Percentiles rank a stretch among this genome's conserved stretches.
Conservation (phyloP, 1,140 invertebrate genomes). For the Coenobita brevimanus region DNA sequence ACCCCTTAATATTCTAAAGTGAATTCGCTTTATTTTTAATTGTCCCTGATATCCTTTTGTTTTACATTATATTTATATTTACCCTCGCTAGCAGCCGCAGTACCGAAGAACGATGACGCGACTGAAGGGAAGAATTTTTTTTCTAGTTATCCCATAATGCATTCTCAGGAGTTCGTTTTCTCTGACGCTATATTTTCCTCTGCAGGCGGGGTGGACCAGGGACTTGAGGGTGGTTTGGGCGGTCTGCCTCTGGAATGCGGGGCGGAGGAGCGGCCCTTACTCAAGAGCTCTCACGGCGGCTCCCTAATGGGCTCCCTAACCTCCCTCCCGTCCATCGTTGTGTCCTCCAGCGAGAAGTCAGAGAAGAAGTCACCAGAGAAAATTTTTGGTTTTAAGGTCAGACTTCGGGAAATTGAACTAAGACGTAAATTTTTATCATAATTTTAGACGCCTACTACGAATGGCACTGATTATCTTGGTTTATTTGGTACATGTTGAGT, state of each 20-base stretch:
- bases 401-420: neutral
- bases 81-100: neutral
- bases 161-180: neutral
- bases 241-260: slow-evolving; percentile 2
- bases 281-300: slow-evolving; percentile 29
- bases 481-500: neutral
- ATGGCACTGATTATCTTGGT: neutral
- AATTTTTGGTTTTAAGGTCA: slow-evolving; percentile 55
- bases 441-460: neutral
- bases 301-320: slow-evolving; percentile 47
- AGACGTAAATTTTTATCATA: neutral
- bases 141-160: neutral
- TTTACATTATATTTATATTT: neutral
- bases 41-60: too few relatives aligned
- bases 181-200: neutral
- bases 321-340: slow-evolving; percentile 49
- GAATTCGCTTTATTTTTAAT: too few relatives aligned
- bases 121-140: too few relatives aligned
- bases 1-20: too few relatives aligned
- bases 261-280: neutral
- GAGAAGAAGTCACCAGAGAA: slow-evolving; percentile 48
- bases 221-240: neutral
- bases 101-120: neutral
- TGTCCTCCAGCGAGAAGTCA: neutral
- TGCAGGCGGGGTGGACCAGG: slow-evolving; percentile 42